phyloP scores from a whole-genome alignment of 2,888 invertebrate species.

The Drosophila nr. perissopoda region DNA sequence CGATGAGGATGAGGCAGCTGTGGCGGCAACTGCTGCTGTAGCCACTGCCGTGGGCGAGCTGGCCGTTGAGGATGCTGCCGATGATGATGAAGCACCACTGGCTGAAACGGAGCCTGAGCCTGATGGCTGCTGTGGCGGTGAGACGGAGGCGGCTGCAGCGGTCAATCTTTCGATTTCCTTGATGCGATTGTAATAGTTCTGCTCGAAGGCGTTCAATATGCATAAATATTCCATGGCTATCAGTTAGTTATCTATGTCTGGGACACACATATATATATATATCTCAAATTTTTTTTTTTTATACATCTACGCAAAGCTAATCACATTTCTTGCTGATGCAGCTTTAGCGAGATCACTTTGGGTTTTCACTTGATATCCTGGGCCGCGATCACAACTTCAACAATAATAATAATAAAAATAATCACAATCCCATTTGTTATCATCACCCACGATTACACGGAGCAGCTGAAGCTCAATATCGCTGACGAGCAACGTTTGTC shows the following conservation, averaged over 20 bases:
- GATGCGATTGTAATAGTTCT: constrained; percentile 79
- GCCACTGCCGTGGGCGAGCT: constrained; percentile 67
- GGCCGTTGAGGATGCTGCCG: constrained; percentile 67
- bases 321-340: constrained; percentile 38
- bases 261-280: not conserved
- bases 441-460: constrained; percentile 32
- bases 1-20: constrained; percentile 11
- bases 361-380: constrained; percentile 33
- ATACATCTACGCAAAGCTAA: not conserved
- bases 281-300: not conserved
- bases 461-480: constrained; percentile 32
- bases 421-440: constrained; percentile 24
- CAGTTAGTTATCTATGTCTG: constrained; percentile 6
- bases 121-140: constrained; percentile 41
- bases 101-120: constrained; percentile 39
- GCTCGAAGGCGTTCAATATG: constrained; percentile 83
- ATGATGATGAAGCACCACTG: constrained; percentile 53
- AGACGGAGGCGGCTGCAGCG: constrained; percentile 54
- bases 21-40: constrained; percentile 11
- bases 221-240: constrained; percentile 82
- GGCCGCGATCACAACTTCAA: constrained; percentile 11
- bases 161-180: constrained; percentile 78
- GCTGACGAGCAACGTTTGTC: constrained; percentile 44
- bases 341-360: constrained; percentile 18
- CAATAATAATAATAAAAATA: constrained; percentile 9